Base-by-base conservation (phyloP, 2,113 vertebrate genomes). In the Pseudonaja textilis region DNA sequence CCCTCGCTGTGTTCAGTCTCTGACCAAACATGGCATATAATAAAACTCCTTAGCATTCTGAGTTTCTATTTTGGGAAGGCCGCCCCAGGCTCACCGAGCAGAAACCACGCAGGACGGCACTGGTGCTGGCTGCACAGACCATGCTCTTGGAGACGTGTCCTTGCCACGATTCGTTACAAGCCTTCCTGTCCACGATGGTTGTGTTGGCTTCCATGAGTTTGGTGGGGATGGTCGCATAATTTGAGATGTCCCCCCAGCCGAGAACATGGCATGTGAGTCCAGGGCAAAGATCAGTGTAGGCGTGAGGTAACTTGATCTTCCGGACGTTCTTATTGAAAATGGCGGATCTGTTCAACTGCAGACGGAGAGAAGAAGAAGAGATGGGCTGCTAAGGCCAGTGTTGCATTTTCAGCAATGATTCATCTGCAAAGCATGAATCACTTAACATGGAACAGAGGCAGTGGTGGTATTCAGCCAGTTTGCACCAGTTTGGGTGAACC, bases 151-250 rank as follows among this genome's bases (percentile, higher is more conserved):
- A 87, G 55, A 98, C 92, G 0, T 59, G 95, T 74, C 97, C 97
- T 1, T 0, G 23, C 97, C 97, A 98, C 22, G 96, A 96, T 0
- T 93, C 89, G 0, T 96, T 97, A 94, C 98, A 98, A 8, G 47
- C 1, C 1, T 50, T 90, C 5, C 95, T 11, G 69, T 54, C 94
- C 56, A 97, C 12, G 0, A 98, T 92, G 1, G 93, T 95, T 26
- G 96, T 96, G 42, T 74, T 0, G 0, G 96, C 95, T 91, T 98
- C 97, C 97, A 97, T 97, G 94, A 98, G 96, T 74, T 92, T 93
- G 0, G 74, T 0, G 0, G 96, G 96, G 1, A 0, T 5, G 0
- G 97, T 95, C 0, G 95, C 96, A 0, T 92, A 96, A 94, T 97
- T 94, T 2, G 96, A 97, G 54, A 5, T 29, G 8, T 94, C 96